A percentile compares a stretch with the other conserved stretches of the same genome.
These are phyloP conservation scores for Siphamia tubifer DNA, from an alignment of 2,113 vertebrate species.

Conservation along the genomic window DNA sequence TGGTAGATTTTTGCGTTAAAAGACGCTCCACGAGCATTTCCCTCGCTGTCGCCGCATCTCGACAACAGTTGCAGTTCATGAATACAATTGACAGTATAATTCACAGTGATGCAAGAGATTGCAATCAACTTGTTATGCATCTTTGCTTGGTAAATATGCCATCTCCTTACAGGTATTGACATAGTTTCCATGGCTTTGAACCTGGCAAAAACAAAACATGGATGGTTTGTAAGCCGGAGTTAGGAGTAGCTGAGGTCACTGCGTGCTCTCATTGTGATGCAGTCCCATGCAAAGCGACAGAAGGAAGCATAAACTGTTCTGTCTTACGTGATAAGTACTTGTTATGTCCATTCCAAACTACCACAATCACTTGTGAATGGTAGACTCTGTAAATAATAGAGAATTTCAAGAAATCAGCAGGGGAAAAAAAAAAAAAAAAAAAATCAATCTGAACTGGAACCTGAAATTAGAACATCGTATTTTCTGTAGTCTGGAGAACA, in stretches of 20 bases:
- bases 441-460: neutral
- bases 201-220: conserved; percentile 50
- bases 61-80: conserved; percentile 20
- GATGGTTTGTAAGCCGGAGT: neutral
- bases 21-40: conserved; percentile 4
- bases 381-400: neutral
- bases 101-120: conserved; percentile 70
- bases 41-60: neutral
- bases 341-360: neutral
- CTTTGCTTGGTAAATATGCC: conserved; percentile 54
- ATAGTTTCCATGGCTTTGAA: conserved; percentile 69
- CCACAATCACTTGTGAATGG: neutral
- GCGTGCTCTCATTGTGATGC: conserved; percentile 6
- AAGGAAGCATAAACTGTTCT: neutral
- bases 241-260: conserved; percentile 22
- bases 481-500: neutral
- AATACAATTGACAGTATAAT: conserved; percentile 62
- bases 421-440: too few relatives aligned
- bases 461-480: neutral
- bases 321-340: neutral
- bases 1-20: conserved; percentile 14
- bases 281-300: neutral
- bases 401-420: neutral
- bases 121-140: conserved; percentile 66
- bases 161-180: conserved; percentile 73